phyloP scores from a whole-genome alignment of 2,888 invertebrate genomes.

The Geotrupes spiniger region DNA sequence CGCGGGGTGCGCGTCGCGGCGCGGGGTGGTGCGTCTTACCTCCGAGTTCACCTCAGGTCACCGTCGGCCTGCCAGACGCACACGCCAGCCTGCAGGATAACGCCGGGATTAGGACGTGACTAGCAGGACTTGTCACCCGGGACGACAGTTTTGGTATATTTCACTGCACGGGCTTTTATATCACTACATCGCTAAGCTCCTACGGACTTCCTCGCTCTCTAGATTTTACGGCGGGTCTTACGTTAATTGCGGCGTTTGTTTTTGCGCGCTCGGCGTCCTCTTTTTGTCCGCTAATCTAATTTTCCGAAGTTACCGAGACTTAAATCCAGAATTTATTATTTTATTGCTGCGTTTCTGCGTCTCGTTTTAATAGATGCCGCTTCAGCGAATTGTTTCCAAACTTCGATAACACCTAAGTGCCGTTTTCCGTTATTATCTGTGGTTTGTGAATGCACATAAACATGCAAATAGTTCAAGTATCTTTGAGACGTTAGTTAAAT shows the following conservation, averaged over 20 bases:
- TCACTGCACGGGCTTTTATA: neutral
- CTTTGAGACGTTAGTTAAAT: too few relatives aligned
- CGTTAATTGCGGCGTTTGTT: neutral
- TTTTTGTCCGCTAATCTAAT: too few relatives aligned
- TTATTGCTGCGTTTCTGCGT: too few relatives aligned
- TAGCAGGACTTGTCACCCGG: constrained; percentile 28
- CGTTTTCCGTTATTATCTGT: too few relatives aligned
- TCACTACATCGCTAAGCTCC: constrained; percentile 1
- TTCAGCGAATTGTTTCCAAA: too few relatives aligned
- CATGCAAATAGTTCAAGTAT: too few relatives aligned
- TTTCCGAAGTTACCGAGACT: too few relatives aligned
- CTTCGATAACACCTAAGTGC: too few relatives aligned
- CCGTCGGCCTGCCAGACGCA: constrained; percentile 32
- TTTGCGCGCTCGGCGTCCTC: too few relatives aligned
- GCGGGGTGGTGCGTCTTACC: constrained; percentile 31
- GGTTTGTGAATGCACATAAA: too few relatives aligned
- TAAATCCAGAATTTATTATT: too few relatives aligned
- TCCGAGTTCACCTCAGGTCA: constrained; percentile 33
- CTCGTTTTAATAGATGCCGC: too few relatives aligned
- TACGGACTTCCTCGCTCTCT: neutral
- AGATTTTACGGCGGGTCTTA: constrained; percentile 1
- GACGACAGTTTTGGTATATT: constrained; percentile 10
- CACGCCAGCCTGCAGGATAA: constrained; percentile 33
- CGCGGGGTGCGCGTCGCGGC: constrained; percentile 34
- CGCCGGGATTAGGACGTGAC: constrained; percentile 34